Base-by-base conservation (phyloP, 2,888 invertebrate genomes). In the Clanis bilineata region DNA sequence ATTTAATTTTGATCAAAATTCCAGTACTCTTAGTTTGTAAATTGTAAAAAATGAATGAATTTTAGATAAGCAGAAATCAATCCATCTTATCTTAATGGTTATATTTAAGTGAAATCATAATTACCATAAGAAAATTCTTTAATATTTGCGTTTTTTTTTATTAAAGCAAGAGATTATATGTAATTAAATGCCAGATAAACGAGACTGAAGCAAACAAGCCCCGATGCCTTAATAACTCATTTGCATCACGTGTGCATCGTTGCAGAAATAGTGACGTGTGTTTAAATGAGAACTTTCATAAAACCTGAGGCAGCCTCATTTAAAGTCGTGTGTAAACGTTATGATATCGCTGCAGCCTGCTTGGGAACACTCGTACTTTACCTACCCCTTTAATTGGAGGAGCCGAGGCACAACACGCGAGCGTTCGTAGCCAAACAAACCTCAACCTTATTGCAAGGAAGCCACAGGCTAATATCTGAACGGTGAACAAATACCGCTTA, bases 321-420 rank as follows among this genome's bases (percentile, higher is more conserved):
- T 82, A 82, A 84, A 86, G 80, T 83, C 82, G 74, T 82, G 74
- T 84, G 83, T 85, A 86, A 87, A 85, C 85, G 82, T 85, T 84
- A 83, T 87, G 85, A 83, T 86, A 85, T 85, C 79, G 84, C 80
- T 62, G 60, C 80, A 82, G 80, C 86, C 83, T 86, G 88, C 86
- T 86, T 86, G 83, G 83, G 82, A 83, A 83, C 80, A 81, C 85
- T 87, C 82, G 86, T 82, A 85, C 85, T 87, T 86, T 83, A 78
- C 85, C 80, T 80, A 80, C 84, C 82, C 82, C 85, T 85, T 51
- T 90, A 89, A 90, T 89, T 89, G 88, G 84, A 87, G 87, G 82
- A 85, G 83, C 76, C 80, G 81, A 73, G 78, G 76, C 76, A 75
- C 73, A 74, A 77, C 88, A 88, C 86, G 87, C 86, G 77, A 85